Base-by-base conservation (phyloP, 2,888 invertebrate species). In the Sphaeridia pumilis region DNA sequence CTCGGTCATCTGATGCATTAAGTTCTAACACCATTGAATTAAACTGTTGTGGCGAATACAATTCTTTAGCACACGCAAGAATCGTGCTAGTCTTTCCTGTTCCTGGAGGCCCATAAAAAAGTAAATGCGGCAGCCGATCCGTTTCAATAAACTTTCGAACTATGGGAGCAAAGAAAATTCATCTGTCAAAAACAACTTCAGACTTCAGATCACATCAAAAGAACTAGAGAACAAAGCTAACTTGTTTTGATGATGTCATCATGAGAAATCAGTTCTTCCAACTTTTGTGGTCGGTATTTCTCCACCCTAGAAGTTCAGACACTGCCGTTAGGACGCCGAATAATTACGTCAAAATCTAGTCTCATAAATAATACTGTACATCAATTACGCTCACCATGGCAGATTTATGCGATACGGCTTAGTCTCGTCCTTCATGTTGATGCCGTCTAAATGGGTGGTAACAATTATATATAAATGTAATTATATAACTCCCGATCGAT, bases 81-180 rank as follows among this genome's bases (percentile, higher is more conserved):
- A 97, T 97, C 0, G 97, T 94, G 67, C 95, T 95, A 0, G 93
- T 94, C 71, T 86, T 87, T 17, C 85, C 85, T 0, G 87, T 87
- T 49, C 98, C 98, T 0, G 98, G 98, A 5, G 98, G 97, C 0
- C 98, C 98, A 69, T 98, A 99, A 67, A 98, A 88, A 55, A 98
- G 70, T 66, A 98, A 77, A 75, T 98, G 95, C 0, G 98, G 98
- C 56, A 98, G 38, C 24, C 43, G 42, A 68, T 92, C 85, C 68
- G 92, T 85, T 34, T 58, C 56, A 59, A 63, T 60, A 50, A 65
- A 90, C 68, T 83, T 84, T 60, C 78, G 81, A 54, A 89, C 87
- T 89, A 38, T 28, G 20, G 49, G 55, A 45, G 36, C 5, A 34
- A 31, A 10, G 31, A 31, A 10, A 31, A 31, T 31, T 31, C 31